phyloP scores from a whole-genome alignment of 2,888 invertebrate genomes.

The Malthinus flaveolus region DNA sequence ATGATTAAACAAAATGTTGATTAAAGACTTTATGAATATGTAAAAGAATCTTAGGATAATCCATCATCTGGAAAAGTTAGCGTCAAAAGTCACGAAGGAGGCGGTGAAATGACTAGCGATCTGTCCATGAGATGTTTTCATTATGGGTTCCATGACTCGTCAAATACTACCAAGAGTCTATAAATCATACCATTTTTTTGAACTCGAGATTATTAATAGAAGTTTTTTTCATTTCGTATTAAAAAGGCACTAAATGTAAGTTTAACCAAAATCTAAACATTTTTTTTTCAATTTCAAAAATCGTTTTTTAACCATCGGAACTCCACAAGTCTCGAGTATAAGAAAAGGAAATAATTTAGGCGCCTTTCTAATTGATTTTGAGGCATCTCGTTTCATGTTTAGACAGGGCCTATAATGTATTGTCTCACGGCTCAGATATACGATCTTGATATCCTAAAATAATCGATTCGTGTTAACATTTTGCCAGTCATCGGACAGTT shows the following conservation, averaged over 20 bases:
- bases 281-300: too few relatives aligned
- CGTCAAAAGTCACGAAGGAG: constrained; percentile 57
- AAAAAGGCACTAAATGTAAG: too few relatives aligned
- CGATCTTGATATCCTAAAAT: constrained; percentile 48
- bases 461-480: constrained; percentile 50
- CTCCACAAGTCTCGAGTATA: too few relatives aligned
- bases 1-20: constrained; percentile 55
- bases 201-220: too few relatives aligned
- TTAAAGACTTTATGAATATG: constrained; percentile 40
- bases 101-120: constrained; percentile 57
- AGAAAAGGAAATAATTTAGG: constrained; percentile 31
- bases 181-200: constrained; percentile 42
- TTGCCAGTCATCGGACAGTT: constrained; percentile 46
- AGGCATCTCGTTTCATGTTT: constrained; percentile 45
- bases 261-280: too few relatives aligned
- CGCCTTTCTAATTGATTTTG: constrained; percentile 48
- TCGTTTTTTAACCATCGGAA: too few relatives aligned
- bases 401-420: constrained; percentile 48
- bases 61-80: constrained; percentile 53
- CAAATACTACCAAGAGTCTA: constrained; percentile 48
- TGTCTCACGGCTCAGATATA: constrained; percentile 49
- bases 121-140: constrained; percentile 57
- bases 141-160: constrained; percentile 56
- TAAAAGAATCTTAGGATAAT: constrained; percentile 43
- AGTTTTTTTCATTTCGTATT: too few relatives aligned